Percentiles rank a stretch among this genome's conserved stretches.
phyloP scores from a whole-genome alignment of 2,888 invertebrate species.

The Zygothrica quintamaculata region DNA sequence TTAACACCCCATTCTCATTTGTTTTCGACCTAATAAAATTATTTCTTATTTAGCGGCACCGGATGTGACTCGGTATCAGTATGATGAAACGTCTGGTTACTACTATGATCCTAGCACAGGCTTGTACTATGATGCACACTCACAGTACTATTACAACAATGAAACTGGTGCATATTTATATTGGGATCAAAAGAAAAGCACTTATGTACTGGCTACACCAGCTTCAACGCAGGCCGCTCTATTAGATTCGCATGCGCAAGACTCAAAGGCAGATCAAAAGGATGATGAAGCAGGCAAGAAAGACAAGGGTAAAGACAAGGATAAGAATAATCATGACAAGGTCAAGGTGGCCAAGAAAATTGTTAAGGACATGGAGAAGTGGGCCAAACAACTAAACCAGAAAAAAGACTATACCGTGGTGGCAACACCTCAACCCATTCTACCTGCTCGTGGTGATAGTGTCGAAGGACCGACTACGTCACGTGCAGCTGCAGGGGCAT shows the following conservation, averaged over 20 bases:
- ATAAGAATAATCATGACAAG: constrained; percentile 91
- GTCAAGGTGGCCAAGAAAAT: constrained; percentile 99
- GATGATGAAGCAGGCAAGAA: constrained; percentile 80
- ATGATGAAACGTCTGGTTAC: constrained; percentile 97
- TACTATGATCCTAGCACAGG: constrained; percentile 97
- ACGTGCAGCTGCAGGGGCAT: constrained; percentile 85
- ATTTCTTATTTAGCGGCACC: constrained; percentile 89
- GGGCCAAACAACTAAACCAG: constrained; percentile 99
- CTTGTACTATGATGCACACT: constrained; percentile 97
- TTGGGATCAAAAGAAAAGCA: constrained; percentile 92
- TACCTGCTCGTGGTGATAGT: constrained; percentile 63
- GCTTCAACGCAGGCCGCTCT: constrained; percentile 82
- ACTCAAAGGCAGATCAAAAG: constrained; percentile 40
- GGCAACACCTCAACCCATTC: constrained; percentile 81
- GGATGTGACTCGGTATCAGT: constrained; percentile 95
- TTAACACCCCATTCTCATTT: no score
- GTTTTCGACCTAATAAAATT: no score
- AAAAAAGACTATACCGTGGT: constrained; percentile 90
- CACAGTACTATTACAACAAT: constrained; percentile 98
- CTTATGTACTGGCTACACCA: constrained; percentile 85
- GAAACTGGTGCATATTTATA: constrained; percentile 96
- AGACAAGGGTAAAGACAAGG: constrained; percentile 84
- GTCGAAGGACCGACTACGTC: constrained; percentile 64
- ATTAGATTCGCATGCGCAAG: constrained; percentile 68
- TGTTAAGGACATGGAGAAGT: constrained; percentile 93